phyloP scores from a whole-genome alignment of 2,888 invertebrate species.

The Harpalus rubripes region DNA sequence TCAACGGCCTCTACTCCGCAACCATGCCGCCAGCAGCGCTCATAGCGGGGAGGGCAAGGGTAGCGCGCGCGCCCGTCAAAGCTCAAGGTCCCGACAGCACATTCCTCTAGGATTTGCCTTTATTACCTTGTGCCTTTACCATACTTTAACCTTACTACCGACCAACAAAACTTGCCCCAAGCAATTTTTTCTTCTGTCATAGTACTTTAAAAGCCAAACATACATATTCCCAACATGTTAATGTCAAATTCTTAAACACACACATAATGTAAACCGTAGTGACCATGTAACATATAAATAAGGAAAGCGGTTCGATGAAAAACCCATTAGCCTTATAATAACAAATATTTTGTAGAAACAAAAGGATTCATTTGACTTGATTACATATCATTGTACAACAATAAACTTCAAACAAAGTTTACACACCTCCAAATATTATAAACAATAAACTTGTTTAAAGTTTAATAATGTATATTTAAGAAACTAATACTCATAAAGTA shows the following conservation, averaged over 20 bases:
- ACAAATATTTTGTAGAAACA: slow-evolving; percentile 29
- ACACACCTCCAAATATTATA: neutral
- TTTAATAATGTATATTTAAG: neutral
- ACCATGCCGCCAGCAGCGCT: slow-evolving; percentile 44
- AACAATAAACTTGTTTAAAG: slow-evolving; percentile 2
- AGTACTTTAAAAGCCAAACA: no score
- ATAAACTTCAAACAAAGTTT: slow-evolving; percentile 25
- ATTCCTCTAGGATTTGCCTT: slow-evolving; percentile 72
- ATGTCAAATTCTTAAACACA: slow-evolving; percentile 50
- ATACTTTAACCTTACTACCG: slow-evolving; percentile 31
- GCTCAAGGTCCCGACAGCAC: slow-evolving; percentile 73
- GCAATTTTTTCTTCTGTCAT: neutral
- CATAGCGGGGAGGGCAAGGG: slow-evolving; percentile 60
- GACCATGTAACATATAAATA: slow-evolving; percentile 35
- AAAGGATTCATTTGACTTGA: slow-evolving; percentile 47
- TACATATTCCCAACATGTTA: slow-evolving; percentile 11
- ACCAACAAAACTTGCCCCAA: neutral
- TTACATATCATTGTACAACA: slow-evolving; percentile 48
- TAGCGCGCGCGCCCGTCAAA: slow-evolving; percentile 59
- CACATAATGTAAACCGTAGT: slow-evolving; percentile 18
- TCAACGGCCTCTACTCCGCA: slow-evolving; percentile 58
- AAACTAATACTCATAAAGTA: neutral
- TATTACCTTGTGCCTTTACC: neutral
- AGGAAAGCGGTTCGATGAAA: slow-evolving; percentile 34
- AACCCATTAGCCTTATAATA: slow-evolving; percentile 36